Base-by-base conservation (phyloP, 1,140 invertebrate genomes). In the Adelges cooleyi region DNA sequence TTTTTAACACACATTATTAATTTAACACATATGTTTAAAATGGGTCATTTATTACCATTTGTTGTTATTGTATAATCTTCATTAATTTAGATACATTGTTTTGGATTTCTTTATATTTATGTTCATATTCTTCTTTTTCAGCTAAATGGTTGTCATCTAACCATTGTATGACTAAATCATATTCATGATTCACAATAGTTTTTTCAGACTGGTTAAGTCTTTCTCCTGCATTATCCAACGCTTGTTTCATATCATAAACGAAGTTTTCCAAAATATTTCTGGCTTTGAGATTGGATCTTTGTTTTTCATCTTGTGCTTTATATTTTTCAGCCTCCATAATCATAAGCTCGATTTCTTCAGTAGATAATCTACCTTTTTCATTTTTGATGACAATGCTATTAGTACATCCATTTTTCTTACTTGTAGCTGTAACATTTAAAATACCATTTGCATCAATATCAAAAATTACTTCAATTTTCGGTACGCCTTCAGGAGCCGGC, bases 221-320 rank as follows among this genome's bases (percentile, higher is more conserved):
- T 3, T 71, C 70, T 10, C 74, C 68, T 40, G 73, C 72, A 0
- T 79, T n/a, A n/a, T n/a, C n/a, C 72, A 88, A 85, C 18, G 92
- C 94, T 53, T 88, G 74, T 75, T 91, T 91, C 72, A 87, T 87
- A 68, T 79, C 85, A 80, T 83, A 92, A 23, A 87, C 78, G 72
- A 93, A 94, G 22, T 81, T 79, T 74, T 95, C 92, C n/a, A 94
- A 77, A 65, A 80, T 78, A 73, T 95, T 95, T 68, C 88, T 85
- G 2, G 84, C 77, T 54, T 80, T 73, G 13, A 94, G 82, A 51
- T 81, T 79, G 59, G 84, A 79, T 52, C 78, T 79, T 59, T 84
- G 81, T 76, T 70, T 36, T 78, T 79, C 72, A 86, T 86, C 67
- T 72, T 71, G 69, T 84, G 83, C 69, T 52, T 68, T 69, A 53